These are phyloP conservation scores for Glaucomys volans DNA, from an alignment of 2,113 vertebrate species.

Conservation along the genomic window DNA sequence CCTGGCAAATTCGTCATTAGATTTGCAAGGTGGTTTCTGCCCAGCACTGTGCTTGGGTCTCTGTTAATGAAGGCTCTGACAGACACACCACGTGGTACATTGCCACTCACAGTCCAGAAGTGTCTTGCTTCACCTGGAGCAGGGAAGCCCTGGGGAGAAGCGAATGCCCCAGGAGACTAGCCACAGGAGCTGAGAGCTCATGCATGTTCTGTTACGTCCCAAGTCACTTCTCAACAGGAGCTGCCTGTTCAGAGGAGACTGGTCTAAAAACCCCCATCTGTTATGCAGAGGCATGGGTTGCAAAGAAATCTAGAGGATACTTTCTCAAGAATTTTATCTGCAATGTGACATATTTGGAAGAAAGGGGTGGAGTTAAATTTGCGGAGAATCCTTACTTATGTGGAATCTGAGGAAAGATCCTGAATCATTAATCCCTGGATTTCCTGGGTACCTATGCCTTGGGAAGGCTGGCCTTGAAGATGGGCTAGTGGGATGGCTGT, in stretches of 20 bases:
- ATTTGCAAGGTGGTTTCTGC: background rate
- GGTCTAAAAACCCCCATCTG: background rate
- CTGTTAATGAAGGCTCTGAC: background rate
- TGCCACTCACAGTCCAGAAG: background rate
- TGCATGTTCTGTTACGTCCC: background rate
- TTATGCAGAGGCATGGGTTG: background rate
- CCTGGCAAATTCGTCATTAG: background rate
- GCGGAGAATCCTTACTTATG: background rate
- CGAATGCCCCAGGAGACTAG: background rate
- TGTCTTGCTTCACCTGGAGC: background rate
- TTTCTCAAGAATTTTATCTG: conserved; percentile 18
- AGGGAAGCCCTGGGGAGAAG: background rate
- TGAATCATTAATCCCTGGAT: conserved; percentile 47
- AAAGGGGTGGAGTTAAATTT: background rate
- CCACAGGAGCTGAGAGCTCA: background rate
- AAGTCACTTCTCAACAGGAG: background rate
- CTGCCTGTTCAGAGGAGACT: background rate
- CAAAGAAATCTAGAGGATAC: background rate
- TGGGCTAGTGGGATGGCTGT: background rate
- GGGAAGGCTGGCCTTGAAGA: background rate
- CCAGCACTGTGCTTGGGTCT: background rate
- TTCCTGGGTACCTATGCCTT: conserved; percentile 31
- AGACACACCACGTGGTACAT: background rate
- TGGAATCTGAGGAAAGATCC: conserved; percentile 19
- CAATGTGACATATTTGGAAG: background rate